Evolutionary conservation across 1,140 invertebrate genomes (phyloP), one percentile per base, ranked within the genome.

Genomic region (Drosophila auraria): DNA sequence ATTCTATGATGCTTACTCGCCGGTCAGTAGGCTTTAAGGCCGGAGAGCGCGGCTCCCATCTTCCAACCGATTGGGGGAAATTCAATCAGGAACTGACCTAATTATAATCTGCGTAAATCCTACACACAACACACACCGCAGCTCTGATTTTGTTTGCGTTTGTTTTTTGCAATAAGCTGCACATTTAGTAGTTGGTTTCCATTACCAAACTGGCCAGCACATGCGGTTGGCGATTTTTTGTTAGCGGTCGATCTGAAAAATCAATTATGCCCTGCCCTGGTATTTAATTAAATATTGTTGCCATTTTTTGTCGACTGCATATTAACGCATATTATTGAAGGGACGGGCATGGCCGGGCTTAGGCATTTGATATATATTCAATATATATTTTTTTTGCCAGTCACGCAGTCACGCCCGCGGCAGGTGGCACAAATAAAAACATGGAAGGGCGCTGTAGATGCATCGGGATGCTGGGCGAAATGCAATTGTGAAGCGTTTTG

Each of bases 401-500:
- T 20, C 20, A 20, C 20, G 14, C 42, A 38, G 8, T 44, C 40
- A 5, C 25, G 8, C 57, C 56, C 50, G 23, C 25, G 20, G 12
- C 58, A 47, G 58, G 15, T 56, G 59, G 33, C 30, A 23, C 38
- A 20, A n/a, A 20, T 20, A 57, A 23, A 11, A 23, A 44, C 15
- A 30, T 17, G 42, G 27, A 51, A 20, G n/a, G 44, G 53, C 17
- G 36, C 15, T 20, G 63, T 53, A 54, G 25, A 44, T 64, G 50
- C 53, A 57, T 38, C 33, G 54, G 56, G 33, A 38, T 23, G 20
- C 44, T 49, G 74, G 40, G 25, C 61, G 33, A 78, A 80, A 83
- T 83, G 60, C 69, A 83, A 72, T 84, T 71, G 60, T 79, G 75
- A 90, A 90, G 82, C 71, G 68, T 86, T 82, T 89, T 71, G 86